These are phyloP conservation scores for Callipepla squamata DNA, from an alignment of 2,113 vertebrate species.

Conservation along the genomic window DNA sequence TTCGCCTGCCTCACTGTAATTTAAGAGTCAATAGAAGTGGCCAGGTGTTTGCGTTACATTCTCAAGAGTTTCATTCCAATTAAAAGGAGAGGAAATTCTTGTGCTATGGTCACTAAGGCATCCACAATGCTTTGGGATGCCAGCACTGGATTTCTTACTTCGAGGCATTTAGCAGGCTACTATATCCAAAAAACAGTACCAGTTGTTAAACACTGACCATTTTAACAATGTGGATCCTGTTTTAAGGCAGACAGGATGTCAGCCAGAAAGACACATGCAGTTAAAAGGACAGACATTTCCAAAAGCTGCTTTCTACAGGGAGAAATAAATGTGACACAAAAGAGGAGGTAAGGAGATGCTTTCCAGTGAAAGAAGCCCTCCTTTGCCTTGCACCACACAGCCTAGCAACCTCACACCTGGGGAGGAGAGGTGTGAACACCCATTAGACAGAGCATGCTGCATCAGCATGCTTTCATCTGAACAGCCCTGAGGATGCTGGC, in stretches of 20 bases:
- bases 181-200: not conserved
- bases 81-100: not conserved
- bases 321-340: not conserved
- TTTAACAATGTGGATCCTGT: not conserved
- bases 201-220: not conserved
- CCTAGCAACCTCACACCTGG: rapidly evolving
- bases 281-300: not conserved
- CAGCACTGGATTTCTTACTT: not conserved
- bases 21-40: not conserved
- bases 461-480: rapidly evolving
- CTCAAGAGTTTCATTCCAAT: not conserved
- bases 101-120: not conserved
- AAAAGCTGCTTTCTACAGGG: not conserved
- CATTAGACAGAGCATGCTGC: not conserved
- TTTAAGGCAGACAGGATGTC: not conserved
- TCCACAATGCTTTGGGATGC: not conserved
- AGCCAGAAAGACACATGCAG: not conserved
- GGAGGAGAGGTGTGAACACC: not conserved
- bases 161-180: not conserved
- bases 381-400: not conserved
- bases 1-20: not conserved
- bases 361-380: not conserved
- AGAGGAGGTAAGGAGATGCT: not conserved
- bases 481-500: not conserved
- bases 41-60: not conserved